Base-by-base conservation (phyloP, 2,888 invertebrate genomes). In the Cenopis cana region DNA sequence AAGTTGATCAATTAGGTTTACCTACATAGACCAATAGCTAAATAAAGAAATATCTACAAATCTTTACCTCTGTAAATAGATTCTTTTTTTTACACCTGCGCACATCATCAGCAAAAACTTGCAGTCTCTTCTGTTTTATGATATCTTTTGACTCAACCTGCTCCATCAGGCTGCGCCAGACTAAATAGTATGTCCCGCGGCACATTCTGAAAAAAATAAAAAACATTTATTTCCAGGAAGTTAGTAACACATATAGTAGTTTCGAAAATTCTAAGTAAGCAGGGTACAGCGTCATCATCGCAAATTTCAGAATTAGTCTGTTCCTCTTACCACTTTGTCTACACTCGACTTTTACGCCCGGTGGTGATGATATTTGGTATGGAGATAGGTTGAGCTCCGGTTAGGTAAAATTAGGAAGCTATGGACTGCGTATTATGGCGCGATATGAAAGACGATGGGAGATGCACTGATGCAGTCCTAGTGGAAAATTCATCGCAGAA, bases 131-230 rank as follows among this genome's bases (percentile, higher is more conserved):
- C 41, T 82, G 79, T 56, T 74, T 80, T 3, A 90, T 82, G 0
- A 76, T 61, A 17, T 88, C 85, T 71, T 87, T 90, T 0, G 89
- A 80, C 10, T 85, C 83, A 0, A 90, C 89, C 78, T 86, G 88
- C 75, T 91, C 90, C 86, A 93, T 93, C 14, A 93, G 74, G 78
- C 89, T 91, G 2, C 90, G 81, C 93, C 93, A 93, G 14, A 90
- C 89, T 87, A 93, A 88, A 69, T 91, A 90, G 68, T 89, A 91
- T 59, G 91, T 89, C 0, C 92, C 93, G 66, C 90, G 78, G 65
- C 93, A 92, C 83, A 90, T 90, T 50, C 93, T 93, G 72, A 11
- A 81, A 78, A 56, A 61, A n/a, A n/a, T n/a, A n/a, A n/a, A n/a
- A n/a, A n/a, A n/a, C n/a, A n/a, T n/a, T n/a, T n/a, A n/a, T n/a